Conservation (phyloP, 2,113 vertebrate genomes). For the Pseudorectes ferrugineus region DNA sequence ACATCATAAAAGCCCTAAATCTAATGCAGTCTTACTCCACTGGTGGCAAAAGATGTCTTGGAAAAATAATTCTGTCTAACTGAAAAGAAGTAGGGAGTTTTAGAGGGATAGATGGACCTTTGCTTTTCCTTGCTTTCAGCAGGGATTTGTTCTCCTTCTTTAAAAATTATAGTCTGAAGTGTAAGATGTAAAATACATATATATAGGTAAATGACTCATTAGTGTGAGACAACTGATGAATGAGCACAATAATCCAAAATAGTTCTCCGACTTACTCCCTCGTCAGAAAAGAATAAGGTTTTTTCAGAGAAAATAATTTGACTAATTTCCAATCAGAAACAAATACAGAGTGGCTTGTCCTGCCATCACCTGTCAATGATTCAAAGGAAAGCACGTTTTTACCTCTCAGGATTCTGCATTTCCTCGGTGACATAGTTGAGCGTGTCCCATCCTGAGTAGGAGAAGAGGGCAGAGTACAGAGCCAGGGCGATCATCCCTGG, state of each 20-base stretch:
- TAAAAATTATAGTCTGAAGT: neutral
- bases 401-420: slow-evolving; percentile 86
- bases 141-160: neutral
- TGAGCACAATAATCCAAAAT: neutral
- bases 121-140: neutral
- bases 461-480: slow-evolving; percentile 88
- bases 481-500: slow-evolving; percentile 79
- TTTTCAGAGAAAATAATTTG: neutral
- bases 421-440: slow-evolving; percentile 89
- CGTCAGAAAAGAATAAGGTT: neutral
- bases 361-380: neutral
- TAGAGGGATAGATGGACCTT: neutral
- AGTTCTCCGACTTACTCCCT: neutral
- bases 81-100: neutral
- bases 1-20: neutral
- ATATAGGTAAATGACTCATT: neutral
- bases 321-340: neutral
- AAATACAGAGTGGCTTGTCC: neutral
- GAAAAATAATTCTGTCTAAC: neutral
- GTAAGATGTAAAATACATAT: neutral
- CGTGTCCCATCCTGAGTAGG: slow-evolving; percentile 86
- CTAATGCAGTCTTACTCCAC: neutral
- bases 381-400: neutral
- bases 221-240: neutral
- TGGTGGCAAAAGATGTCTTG: neutral